These are phyloP conservation scores for Metridium senile DNA, from an alignment of 92 coral and sea anemone species.

Conservation along the genomic window DNA sequence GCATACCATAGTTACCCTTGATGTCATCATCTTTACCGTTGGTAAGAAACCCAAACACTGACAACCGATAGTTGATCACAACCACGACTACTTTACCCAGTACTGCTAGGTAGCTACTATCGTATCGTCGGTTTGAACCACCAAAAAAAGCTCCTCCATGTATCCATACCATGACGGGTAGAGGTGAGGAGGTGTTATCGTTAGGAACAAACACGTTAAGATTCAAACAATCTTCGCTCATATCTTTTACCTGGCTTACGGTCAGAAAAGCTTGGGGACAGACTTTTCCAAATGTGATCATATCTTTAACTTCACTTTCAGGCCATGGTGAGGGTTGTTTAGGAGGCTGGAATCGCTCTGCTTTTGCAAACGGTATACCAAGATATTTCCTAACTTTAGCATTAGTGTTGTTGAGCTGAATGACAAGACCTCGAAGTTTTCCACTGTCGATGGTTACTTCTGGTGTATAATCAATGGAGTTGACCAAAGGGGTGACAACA, in stretches of 20 bases:
- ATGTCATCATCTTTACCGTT: constrained; percentile 13
- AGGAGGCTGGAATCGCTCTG: constrained; percentile 27
- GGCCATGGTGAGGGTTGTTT: neutral
- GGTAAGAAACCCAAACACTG: constrained; percentile 18
- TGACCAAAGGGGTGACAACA: neutral
- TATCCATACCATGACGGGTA: constrained; percentile 27
- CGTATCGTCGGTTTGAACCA: constrained; percentile 14
- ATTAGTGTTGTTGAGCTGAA: neutral
- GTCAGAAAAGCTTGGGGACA: neutral
- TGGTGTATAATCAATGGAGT: neutral
- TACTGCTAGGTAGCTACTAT: constrained; percentile 7
- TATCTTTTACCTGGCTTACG: neutral
- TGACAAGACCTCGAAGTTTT: neutral
- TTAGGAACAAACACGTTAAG: constrained; percentile 47
- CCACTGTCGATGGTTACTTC: constrained; percentile 14
- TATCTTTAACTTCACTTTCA: constrained; percentile 2
- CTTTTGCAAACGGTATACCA: constrained; percentile 31
- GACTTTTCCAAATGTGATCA: neutral
- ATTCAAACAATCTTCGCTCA: constrained; percentile 58
- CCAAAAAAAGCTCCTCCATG: neutral
- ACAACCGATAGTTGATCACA: constrained; percentile 18
- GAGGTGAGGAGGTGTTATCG: constrained; percentile 5
- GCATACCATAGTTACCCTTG: constrained; percentile 29
- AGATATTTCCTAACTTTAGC: constrained; percentile 14
- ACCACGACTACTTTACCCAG: constrained; percentile 18